These are phyloP conservation scores for Philereme transversata DNA, from an alignment of 2,888 invertebrate species.

Conservation along the genomic window DNA sequence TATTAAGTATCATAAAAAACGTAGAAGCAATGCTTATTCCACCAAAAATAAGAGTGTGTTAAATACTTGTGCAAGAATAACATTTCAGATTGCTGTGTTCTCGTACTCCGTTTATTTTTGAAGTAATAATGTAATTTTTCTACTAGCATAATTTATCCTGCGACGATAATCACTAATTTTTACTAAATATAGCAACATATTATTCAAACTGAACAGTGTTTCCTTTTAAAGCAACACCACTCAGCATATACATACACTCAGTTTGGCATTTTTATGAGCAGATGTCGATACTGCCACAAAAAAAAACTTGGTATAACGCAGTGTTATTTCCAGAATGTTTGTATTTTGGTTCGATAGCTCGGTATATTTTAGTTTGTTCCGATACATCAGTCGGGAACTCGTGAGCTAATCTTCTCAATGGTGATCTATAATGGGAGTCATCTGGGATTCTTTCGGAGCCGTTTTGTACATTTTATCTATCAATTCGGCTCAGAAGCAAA, in stretches of 20 bases:
- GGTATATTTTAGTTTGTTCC: constrained; percentile 17
- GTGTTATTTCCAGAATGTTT: constrained; percentile 35
- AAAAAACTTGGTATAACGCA: constrained; percentile 22
- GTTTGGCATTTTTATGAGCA: constrained; percentile 56
- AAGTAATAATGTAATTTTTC: no score
- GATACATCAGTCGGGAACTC: constrained; percentile 20
- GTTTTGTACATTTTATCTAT: constrained; percentile 17
- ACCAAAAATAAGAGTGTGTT: no score
- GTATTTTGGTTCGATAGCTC: constrained; percentile 20
- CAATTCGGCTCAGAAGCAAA: constrained; percentile 3
- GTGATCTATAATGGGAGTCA: constrained; percentile 32
- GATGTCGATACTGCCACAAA: constrained; percentile 55
- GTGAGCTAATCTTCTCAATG: constrained; percentile 28
- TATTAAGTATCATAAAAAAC: no score
- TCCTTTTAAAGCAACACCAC: constrained; percentile 42
- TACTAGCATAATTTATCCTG: no score
- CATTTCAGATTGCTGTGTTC: no score
- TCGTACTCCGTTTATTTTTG: no score
- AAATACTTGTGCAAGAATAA: no score
- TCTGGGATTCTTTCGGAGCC: constrained; percentile 28
- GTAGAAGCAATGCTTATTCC: no score
- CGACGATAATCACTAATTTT: no score
- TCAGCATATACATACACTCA: constrained; percentile 52
- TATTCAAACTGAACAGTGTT: constrained; percentile 20
- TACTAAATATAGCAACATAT: no score